A percentile compares a stretch with the other conserved stretches of the same genome.
Conservation (phyloP, 1,140 invertebrate genomes). For the Aphaenogaster ashmeadi region DNA sequence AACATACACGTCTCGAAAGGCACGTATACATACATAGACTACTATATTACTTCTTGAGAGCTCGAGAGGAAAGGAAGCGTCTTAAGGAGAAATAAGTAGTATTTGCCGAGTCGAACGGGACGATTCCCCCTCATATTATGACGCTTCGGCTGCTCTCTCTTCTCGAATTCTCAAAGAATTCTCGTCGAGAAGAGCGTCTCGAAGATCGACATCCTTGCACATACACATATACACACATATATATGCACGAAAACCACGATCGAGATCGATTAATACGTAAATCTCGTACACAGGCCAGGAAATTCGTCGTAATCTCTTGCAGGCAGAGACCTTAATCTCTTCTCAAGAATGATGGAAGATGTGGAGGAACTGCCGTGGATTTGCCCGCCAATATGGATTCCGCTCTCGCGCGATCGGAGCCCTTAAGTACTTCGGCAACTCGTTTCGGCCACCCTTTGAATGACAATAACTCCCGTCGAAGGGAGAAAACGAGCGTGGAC, state of each 20-base stretch:
- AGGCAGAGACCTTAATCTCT: conserved; percentile 35
- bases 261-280: conserved; percentile 52
- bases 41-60: conserved; percentile 33
- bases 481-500: not conserved
- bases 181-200: conserved; percentile 7
- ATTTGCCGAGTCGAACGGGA: conserved; percentile 51
- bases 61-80: conserved; percentile 13
- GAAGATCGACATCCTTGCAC: not conserved
- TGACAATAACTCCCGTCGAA: conserved; percentile 17
- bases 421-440: conserved; percentile 45
- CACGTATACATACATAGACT: not conserved
- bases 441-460: conserved; percentile 38
- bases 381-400: conserved; percentile 44
- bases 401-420: conserved; percentile 12
- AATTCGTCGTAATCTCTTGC: conserved; percentile 47
- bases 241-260: not conserved
- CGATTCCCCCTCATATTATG: conserved; percentile 46
- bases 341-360: conserved; percentile 45
- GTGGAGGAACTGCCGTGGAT: not conserved
- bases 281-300: not conserved
- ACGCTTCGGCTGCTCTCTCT: conserved; percentile 22
- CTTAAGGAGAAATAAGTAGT: conserved; percentile 54
- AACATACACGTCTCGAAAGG: not conserved
- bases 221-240: not conserved
- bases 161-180: conserved; percentile 25